These are phyloP conservation scores for Xylocopa sonorina DNA, from an alignment of 1,140 invertebrate genomes.

Conservation along the genomic window DNA sequence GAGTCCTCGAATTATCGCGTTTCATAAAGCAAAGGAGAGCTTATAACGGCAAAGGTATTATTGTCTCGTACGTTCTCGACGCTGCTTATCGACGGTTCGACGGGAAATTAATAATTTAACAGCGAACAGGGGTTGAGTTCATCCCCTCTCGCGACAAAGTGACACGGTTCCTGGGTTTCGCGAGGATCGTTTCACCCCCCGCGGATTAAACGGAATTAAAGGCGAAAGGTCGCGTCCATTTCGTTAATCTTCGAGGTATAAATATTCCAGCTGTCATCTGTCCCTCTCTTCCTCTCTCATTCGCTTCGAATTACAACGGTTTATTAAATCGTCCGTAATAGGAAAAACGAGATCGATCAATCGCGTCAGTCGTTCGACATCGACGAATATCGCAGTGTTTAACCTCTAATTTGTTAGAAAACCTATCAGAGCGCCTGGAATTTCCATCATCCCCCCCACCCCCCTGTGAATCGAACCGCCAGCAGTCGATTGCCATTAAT, in stretches of 20 bases:
- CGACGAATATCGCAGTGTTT: background rate
- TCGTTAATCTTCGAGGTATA: background rate
- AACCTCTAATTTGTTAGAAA: conserved; percentile 1
- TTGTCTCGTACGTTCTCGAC: background rate
- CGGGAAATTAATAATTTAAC: conserved; percentile 5
- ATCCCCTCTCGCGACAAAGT: background rate
- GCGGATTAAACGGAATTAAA: conserved; percentile 27
- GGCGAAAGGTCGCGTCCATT: background rate
- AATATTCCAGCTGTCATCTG: conserved; percentile 1
- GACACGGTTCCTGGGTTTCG: background rate
- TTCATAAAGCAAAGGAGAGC: background rate
- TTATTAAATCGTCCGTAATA: conserved; percentile 24
- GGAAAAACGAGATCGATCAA: background rate
- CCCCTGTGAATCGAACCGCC: too few relatives aligned
- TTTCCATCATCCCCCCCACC: too few relatives aligned
- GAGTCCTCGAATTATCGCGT: background rate
- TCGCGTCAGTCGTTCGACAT: background rate
- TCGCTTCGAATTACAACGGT: background rate
- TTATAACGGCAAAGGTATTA: background rate
- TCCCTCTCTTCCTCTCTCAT: background rate
- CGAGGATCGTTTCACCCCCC: background rate
- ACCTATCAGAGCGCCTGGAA: too few relatives aligned
- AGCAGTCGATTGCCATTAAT: too few relatives aligned
- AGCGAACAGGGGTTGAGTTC: background rate
- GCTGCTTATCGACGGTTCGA: background rate